Conservation (phyloP, 2,113 vertebrate species). For the Alectura lathami region DNA sequence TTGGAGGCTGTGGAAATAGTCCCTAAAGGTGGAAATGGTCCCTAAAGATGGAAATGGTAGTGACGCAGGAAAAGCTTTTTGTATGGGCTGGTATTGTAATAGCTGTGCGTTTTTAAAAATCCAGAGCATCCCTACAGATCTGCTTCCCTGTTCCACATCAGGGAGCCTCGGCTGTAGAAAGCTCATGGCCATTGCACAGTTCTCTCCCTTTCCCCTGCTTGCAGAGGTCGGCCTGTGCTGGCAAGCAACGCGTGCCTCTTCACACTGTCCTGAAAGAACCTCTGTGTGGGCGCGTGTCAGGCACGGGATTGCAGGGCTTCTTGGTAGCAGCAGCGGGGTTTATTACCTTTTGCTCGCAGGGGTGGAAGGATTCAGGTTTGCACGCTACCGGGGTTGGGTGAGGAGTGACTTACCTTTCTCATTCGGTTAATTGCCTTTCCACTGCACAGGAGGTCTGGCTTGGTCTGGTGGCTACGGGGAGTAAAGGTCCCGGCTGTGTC, state of each 20-base stretch:
- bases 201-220: background rate
- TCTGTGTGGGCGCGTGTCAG: background rate
- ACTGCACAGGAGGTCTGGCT: background rate
- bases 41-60: too few relatives aligned
- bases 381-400: background rate
- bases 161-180: background rate
- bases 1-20: background rate
- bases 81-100: background rate
- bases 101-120: background rate
- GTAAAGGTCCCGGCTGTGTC: background rate
- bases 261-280: background rate
- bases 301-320: background rate
- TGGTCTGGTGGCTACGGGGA: background rate
- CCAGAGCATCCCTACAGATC: background rate
- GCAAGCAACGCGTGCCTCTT: background rate
- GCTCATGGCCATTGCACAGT: accelerated
- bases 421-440: background rate
- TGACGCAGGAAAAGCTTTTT: background rate
- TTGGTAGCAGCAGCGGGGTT: background rate
- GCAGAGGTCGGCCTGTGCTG: background rate
- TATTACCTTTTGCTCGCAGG: background rate
- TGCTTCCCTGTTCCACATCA: accelerated
- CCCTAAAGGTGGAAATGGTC: background rate
- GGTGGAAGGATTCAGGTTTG: background rate
- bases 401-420: background rate